Percentiles rank a stretch among this genome's conserved stretches.
phyloP scores from a whole-genome alignment of 2,888 invertebrate genomes.

The Aspidiotus destructor region DNA sequence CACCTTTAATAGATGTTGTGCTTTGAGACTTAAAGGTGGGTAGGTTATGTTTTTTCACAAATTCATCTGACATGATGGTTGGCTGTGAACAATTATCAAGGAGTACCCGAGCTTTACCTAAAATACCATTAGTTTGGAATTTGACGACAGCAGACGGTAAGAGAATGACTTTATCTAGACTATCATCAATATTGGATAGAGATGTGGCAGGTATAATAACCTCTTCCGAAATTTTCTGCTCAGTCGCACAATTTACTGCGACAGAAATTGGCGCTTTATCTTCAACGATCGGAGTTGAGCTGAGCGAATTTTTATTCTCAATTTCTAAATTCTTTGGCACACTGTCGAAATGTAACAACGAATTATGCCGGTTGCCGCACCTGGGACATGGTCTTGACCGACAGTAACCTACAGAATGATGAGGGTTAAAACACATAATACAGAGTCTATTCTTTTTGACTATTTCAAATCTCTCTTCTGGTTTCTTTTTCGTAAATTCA shows the following conservation, averaged over 20 bases:
- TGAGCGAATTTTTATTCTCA: not conserved
- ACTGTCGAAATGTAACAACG: not conserved
- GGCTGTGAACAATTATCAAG: conserved; percentile 10
- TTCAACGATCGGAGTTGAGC: not conserved
- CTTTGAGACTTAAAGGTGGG: not conserved
- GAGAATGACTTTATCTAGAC: not conserved
- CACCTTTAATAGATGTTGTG: not conserved
- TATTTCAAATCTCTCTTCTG: conserved; percentile 8
- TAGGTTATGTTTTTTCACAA: not conserved
- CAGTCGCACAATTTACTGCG: not conserved
- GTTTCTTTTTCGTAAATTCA: not conserved
- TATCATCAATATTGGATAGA: not conserved
- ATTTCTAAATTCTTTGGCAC: not conserved
- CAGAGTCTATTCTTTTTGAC: not conserved
- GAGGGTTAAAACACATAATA: conserved; percentile 4
- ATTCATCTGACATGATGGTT: not conserved
- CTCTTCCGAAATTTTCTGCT: not conserved
- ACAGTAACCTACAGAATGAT: not conserved
- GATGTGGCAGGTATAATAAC: not conserved
- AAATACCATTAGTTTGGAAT: not conserved
- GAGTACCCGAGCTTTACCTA: not conserved
- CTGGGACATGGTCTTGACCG: not conserved
- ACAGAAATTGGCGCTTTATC: not conserved
- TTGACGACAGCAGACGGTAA: conserved; percentile 1
- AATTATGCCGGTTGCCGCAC: not conserved